Evolutionary conservation across 2,113 vertebrate species (phyloP), one percentile per base, ranked within the genome.

Genomic region (Puma concolor): DNA sequence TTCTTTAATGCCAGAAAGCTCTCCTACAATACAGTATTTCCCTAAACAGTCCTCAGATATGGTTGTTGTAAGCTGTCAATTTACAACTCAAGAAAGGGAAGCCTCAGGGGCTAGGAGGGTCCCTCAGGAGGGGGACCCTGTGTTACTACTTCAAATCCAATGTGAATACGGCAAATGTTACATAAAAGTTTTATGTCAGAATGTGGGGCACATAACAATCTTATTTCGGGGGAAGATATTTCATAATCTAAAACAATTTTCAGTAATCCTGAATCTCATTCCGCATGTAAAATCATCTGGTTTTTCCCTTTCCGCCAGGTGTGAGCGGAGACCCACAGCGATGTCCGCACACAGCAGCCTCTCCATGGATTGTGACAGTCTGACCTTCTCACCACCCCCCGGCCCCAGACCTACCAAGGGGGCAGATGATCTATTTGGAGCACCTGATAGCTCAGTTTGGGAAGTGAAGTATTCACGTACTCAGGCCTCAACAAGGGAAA

Each of bases 171-270:
- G 33, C 69, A 52, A 69, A 54, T 0, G 15, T 48, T 48, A 93
- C 76, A 44, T 27, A 13, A 11, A 21, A 29, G 5, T 33, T 54
- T 54, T 8, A 17, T 2, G 8, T 12, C 33, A 36, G 31, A 79
- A 52, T 5, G 21, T 0, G 25, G 25, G 25, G 4, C 13, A 67
- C 1, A 0, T 0, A 5, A 69, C 11, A 29, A 52, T 29, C 48
- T 4, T 36, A 27, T 0, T 41, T 36, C 29, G 0, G 5, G 38
- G 21, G 14, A 29, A 54, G 23, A 17, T 25, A 52, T 21, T 52
- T 64, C 44, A 69, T 29, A 44, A 33, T 17, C 57, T 77, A 48
- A 83, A 79, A 38, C 16, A 13, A n/a, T 14, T 19, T n/a, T 16
- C 38, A 76, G 60, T 3, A 21, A 29, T 64, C 31, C 64, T 50